These are phyloP conservation scores for Hypomesus transpacificus DNA, from an alignment of 2,113 vertebrate genomes.

Conservation along the genomic window DNA sequence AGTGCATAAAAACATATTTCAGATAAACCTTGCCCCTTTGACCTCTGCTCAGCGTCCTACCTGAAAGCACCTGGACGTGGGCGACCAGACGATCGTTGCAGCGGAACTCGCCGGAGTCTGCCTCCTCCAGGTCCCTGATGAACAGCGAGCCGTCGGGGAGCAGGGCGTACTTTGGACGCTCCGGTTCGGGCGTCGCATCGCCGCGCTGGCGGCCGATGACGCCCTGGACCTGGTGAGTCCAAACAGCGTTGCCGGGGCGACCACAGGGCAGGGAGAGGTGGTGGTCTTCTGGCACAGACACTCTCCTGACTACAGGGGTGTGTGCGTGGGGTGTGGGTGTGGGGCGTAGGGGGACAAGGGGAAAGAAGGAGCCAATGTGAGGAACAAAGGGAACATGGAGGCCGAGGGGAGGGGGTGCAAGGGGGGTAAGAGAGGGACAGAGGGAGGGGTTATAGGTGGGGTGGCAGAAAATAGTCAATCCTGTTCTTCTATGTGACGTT, in stretches of 20 bases:
- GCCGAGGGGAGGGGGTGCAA: no score
- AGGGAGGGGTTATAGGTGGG: not conserved
- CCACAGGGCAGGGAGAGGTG: slow-evolving; percentile 47
- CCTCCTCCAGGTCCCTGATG: slow-evolving; percentile 36
- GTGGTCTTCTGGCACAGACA: slow-evolving; percentile 56
- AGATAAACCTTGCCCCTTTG: not conserved
- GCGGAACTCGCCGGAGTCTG: slow-evolving; percentile 43
- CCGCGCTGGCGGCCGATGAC: slow-evolving; percentile 29
- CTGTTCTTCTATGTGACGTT: no score
- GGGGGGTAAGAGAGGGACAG: not conserved
- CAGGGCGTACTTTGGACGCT: slow-evolving; percentile 33
- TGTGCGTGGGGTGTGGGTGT: no score
- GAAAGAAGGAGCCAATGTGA: no score
- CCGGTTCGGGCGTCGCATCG: slow-evolving; percentile 6
- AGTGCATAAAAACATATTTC: not conserved
- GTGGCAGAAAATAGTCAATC: no score
- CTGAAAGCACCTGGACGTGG: slow-evolving; percentile 60
- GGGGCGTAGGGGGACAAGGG: no score
- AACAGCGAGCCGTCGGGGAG: slow-evolving; percentile 35
- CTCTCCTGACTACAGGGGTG: slow-evolving; percentile 21
- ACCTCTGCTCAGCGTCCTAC: slow-evolving; percentile 26
- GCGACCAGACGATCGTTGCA: slow-evolving; percentile 53
- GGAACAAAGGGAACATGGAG: no score
- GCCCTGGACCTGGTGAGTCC: slow-evolving; percentile 42
- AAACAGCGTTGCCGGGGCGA: slow-evolving; percentile 27